phyloP scores from a whole-genome alignment of 2,888 invertebrate species.

The Auanema freiburgensis region DNA sequence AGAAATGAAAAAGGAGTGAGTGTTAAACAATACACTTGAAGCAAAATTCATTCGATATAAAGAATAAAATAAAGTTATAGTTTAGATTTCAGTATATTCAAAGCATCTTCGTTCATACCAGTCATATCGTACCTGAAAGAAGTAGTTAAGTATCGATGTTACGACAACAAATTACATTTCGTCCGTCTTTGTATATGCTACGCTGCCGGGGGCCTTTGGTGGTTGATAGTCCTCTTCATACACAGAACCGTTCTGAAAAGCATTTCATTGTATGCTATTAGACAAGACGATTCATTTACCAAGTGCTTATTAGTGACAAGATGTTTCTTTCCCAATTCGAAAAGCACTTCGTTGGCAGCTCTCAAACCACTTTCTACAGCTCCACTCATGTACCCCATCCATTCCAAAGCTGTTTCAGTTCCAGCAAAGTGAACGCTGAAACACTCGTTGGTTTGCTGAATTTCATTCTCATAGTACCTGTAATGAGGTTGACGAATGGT shows the following conservation, averaged over 20 bases:
- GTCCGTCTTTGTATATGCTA: slow-evolving; percentile 8
- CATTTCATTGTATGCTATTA: neutral
- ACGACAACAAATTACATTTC: neutral
- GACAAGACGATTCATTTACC: slow-evolving; percentile 13
- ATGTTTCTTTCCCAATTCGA: slow-evolving; percentile 24
- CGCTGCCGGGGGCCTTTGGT: slow-evolving; percentile 3
- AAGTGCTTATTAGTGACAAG: slow-evolving; percentile 26
- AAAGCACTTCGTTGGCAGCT: slow-evolving; percentile 31
- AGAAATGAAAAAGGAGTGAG: too few species aligned
- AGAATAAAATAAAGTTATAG: slow-evolving; percentile 7
- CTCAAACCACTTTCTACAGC: slow-evolving; percentile 58
- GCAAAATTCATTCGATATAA: too few species aligned
- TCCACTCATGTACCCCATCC: slow-evolving; percentile 65
- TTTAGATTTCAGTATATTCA: slow-evolving; percentile 19
- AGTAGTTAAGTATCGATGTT: neutral
- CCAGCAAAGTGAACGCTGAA: slow-evolving; percentile 64
- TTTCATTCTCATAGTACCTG: slow-evolving; percentile 9
- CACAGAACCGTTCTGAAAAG: slow-evolving; percentile 15
- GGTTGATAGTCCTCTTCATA: slow-evolving; percentile 19
- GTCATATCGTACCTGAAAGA: slow-evolving; percentile 12
- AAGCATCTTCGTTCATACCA: slow-evolving; percentile 21
- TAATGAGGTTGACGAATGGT: slow-evolving; percentile 41
- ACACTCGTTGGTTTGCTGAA: too few species aligned
- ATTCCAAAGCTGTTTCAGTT: slow-evolving; percentile 64
- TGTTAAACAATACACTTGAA: too few species aligned